These are phyloP conservation scores for Podarcis raffonei DNA, from an alignment of 2,113 vertebrate species.

Conservation along the genomic window DNA sequence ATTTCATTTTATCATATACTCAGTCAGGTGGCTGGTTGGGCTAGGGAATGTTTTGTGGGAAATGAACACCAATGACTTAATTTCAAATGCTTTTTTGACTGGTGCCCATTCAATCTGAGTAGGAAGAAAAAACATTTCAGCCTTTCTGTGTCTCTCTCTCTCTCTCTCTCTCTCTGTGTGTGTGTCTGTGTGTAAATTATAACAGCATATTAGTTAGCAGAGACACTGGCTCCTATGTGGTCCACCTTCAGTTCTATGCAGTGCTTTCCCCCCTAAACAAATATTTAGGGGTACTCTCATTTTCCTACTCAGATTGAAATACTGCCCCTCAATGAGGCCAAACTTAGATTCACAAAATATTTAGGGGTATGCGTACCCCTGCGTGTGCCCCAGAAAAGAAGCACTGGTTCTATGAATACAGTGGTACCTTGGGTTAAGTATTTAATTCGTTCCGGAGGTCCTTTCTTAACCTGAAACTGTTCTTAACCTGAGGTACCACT, in stretches of 20 bases:
- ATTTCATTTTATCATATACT: not conserved
- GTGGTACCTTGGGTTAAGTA: not conserved
- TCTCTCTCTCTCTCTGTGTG: too few species aligned
- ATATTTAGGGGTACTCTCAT: too few species aligned
- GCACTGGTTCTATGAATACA: not conserved
- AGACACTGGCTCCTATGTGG: not conserved
- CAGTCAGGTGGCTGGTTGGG: not conserved
- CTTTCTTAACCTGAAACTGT: too few species aligned
- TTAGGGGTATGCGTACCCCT: too few species aligned
- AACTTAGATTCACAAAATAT: too few species aligned
- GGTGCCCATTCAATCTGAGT: not conserved
- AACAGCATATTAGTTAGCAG: not conserved
- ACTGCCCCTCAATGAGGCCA: too few species aligned
- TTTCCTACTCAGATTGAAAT: too few species aligned
- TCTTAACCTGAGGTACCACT: too few species aligned
- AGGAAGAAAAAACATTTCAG: not conserved
- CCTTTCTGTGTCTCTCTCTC: not conserved
- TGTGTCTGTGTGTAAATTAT: not conserved
- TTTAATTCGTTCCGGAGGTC: too few species aligned
- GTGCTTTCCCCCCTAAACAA: too few species aligned
- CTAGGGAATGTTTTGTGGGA: not conserved
- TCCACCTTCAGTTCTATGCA: not conserved
- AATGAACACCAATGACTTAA: not conserved
- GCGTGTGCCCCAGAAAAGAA: too few species aligned
- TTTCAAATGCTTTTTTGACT: conserved; percentile 19